Conservation (phyloP, 2,113 vertebrate genomes). For the Columbina picui region DNA sequence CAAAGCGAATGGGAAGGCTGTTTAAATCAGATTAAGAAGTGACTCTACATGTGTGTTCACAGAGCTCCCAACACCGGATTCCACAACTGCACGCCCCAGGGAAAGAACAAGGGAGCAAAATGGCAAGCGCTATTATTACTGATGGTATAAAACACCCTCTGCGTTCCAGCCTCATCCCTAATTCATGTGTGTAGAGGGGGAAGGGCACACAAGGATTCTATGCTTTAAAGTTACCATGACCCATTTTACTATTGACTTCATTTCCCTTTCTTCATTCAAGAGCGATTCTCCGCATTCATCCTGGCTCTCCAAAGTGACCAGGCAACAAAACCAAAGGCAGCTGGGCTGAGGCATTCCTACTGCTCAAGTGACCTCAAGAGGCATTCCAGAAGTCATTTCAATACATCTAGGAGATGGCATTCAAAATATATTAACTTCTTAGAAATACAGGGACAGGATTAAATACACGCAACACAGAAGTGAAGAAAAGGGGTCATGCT, state of each 20-base stretch:
- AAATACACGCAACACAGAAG: rapidly evolving
- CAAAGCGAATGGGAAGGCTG: not conserved
- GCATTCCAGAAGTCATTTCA: not conserved
- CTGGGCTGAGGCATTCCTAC: slow-evolving; percentile 1
- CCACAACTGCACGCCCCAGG: rapidly evolving
- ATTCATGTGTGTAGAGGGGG: not conserved
- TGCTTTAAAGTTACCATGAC: not conserved
- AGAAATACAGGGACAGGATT: rapidly evolving
- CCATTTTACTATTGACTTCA: not conserved
- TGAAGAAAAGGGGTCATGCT: not conserved
- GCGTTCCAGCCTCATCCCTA: slow-evolving; percentile 9
- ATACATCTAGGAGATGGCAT: not conserved
- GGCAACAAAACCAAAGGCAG: slow-evolving; percentile 44
- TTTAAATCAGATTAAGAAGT: not conserved
- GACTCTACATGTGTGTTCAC: not conserved
- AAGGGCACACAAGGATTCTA: not conserved
- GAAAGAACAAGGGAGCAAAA: not conserved
- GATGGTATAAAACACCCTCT: not conserved
- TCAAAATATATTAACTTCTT: not conserved
- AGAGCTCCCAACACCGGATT: not conserved
- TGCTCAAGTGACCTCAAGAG: not conserved
- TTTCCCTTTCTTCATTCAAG: slow-evolving; percentile 15
- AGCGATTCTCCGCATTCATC: slow-evolving; percentile 34
- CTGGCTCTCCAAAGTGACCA: not conserved
- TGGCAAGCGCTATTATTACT: not conserved